Evolutionary conservation across 1,140 invertebrate genomes (phyloP).

Genomic region (Neoseiulus cucumeris): DNA sequence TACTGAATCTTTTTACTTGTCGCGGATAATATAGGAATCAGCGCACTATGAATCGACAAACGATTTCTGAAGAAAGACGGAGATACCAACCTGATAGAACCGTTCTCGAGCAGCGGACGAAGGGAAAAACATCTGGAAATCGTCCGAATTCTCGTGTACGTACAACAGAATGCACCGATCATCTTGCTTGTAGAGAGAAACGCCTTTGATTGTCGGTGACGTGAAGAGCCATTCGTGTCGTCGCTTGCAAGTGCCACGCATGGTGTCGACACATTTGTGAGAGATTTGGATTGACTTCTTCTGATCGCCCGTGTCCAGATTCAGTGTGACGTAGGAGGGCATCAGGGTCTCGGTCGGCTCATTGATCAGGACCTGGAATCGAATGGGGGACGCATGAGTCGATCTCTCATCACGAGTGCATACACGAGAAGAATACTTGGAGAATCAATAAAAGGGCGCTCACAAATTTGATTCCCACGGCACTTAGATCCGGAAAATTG

Average conservation of each 20-base stretch:
- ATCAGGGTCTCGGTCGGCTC: constrained; percentile 81
- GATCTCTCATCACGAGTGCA: background rate
- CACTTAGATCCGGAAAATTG: no score
- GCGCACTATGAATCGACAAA: background rate
- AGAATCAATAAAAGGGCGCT: no score
- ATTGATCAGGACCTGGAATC: constrained; percentile 52
- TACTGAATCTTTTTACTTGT: no score
- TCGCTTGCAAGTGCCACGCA: constrained; percentile 35
- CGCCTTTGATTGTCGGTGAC: constrained; percentile 70
- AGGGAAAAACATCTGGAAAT: constrained; percentile 96
- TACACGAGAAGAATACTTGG: no score
- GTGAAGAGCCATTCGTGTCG: constrained; percentile 79
- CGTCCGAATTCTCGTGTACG: constrained; percentile 91
- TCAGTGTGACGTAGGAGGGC: constrained; percentile 85
- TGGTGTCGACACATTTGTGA: constrained; percentile 55
- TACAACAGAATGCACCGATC: constrained; percentile 88
- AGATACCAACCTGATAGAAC: constrained; percentile 38
- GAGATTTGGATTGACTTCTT: constrained; percentile 66
- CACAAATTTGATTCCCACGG: no score
- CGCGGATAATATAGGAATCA: background rate
- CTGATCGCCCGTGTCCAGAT: constrained; percentile 58
- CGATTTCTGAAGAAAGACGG: no score
- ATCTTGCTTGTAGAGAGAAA: constrained; percentile 84
- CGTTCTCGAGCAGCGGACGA: constrained; percentile 59
- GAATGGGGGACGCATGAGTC: no score